These are phyloP conservation scores for Perdix hodgsoniae DNA, from an alignment of 2,797 vertebrate genomes.

Conservation along the genomic window DNA sequence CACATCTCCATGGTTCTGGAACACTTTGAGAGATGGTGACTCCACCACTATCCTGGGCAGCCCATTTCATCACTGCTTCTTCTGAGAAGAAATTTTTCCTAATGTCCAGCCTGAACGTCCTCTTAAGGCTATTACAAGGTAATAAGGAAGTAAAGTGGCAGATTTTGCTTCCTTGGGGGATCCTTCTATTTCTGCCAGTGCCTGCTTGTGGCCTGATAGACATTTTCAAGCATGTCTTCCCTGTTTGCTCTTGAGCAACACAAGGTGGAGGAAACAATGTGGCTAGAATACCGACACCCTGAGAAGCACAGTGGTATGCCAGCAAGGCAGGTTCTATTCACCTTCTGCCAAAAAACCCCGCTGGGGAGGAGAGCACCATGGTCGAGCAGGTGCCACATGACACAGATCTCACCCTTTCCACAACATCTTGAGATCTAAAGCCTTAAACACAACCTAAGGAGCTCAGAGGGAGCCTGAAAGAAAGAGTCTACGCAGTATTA, in stretches of 20 bases:
- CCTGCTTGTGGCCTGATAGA: not conserved
- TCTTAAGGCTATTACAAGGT: fast-evolving
- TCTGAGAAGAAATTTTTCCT: no score
- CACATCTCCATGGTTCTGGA: no score
- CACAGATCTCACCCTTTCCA: not conserved
- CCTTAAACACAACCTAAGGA: not conserved
- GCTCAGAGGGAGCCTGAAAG: not conserved
- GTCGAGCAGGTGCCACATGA: fast-evolving
- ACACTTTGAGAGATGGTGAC: no score
- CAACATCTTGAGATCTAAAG: not conserved
- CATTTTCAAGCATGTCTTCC: not conserved
- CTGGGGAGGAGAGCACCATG: fast-evolving
- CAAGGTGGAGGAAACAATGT: not conserved
- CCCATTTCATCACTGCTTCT: no score
- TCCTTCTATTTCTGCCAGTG: fast-evolving
- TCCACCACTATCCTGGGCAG: no score
- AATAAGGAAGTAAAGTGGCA: fast-evolving
- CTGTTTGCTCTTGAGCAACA: not conserved
- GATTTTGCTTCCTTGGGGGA: fast-evolving
- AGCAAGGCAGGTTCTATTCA: fast-evolving
- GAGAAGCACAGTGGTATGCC: not conserved
- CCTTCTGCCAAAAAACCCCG: not conserved
- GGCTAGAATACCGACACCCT: not conserved
- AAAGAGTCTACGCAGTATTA: not conserved
- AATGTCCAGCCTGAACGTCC: no score